A percentile compares a stretch with the other conserved stretches of the same genome.
Evolutionary conservation across 1,140 invertebrate genomes (phyloP).

Genomic region (Drosophila subobscura): DNA sequence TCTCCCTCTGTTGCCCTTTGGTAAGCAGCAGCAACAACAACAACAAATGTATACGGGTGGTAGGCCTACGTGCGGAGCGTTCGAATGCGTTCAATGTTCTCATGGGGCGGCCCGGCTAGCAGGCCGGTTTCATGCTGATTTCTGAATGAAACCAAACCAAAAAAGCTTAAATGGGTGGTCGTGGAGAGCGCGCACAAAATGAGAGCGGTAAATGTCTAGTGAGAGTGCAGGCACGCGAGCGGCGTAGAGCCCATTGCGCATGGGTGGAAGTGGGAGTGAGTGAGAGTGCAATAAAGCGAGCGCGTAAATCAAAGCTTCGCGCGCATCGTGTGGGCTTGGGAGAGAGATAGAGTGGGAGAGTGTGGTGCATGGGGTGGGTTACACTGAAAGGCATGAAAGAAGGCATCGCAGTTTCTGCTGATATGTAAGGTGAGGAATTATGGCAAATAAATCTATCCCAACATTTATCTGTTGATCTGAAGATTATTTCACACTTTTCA

Average conservation of each 20-base stretch:
- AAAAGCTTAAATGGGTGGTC: slow-evolving; percentile 53
- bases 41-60: slow-evolving; percentile 10
- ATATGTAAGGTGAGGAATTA: no score
- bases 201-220: slow-evolving; percentile 13
- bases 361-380: no score
- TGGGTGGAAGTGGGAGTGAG: background rate
- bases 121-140: slow-evolving; percentile 61
- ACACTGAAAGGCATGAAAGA: no score
- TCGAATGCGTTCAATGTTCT: slow-evolving; percentile 76
- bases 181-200: slow-evolving; percentile 7
- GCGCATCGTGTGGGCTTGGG: background rate
- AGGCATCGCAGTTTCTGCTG: no score
- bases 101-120: slow-evolving; percentile 51
- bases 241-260: no score
- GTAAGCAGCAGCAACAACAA: no score
- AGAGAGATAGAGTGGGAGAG: background rate
- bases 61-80: slow-evolving; percentile 72
- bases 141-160: slow-evolving; percentile 61
- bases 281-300: background rate
- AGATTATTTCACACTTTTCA: no score
- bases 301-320: no score
- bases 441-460: no score
- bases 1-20: background rate
- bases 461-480: no score
- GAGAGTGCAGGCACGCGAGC: no score